phyloP scores from a whole-genome alignment of 1,140 invertebrate species.

The Aethina tumida region DNA sequence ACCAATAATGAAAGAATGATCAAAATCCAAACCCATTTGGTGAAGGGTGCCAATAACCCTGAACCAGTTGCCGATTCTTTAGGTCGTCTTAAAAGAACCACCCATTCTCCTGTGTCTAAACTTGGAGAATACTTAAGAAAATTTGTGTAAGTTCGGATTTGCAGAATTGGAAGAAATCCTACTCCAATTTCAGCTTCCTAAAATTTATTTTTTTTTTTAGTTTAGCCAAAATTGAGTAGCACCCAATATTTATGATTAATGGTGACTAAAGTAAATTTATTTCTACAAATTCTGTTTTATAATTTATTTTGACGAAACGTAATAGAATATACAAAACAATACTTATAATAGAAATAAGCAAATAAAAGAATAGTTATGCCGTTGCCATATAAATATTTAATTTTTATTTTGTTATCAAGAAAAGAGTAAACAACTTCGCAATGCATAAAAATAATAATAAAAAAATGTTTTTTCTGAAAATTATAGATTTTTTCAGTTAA shows the following conservation, averaged over 20 bases:
- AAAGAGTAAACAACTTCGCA: too few species aligned
- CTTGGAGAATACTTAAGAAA: constrained; percentile 52
- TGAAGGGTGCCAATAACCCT: constrained; percentile 71
- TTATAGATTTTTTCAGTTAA: too few species aligned
- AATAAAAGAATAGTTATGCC: too few species aligned
- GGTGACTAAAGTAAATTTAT: too few species aligned
- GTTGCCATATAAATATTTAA: too few species aligned
- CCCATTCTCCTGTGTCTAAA: constrained; percentile 63
- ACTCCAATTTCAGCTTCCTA: constrained; percentile 67
- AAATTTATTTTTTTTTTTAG: constrained; percentile 11
- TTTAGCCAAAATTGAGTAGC: constrained; percentile 3
- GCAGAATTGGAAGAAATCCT: constrained; percentile 65
- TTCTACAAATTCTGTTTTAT: too few species aligned
- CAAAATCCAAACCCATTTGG: constrained; percentile 63
- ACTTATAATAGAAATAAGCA: too few species aligned
- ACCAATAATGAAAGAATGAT: constrained; percentile 60
- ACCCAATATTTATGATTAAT: constrained; percentile 2
- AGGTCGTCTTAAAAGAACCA: constrained; percentile 68
- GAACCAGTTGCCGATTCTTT: constrained; percentile 70
- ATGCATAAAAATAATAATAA: too few species aligned
- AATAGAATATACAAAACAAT: too few species aligned
- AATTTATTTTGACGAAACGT: too few species aligned
- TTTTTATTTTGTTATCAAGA: too few species aligned
- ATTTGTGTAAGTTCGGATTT: constrained; percentile 44
- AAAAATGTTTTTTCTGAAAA: too few species aligned